Evolutionary conservation across 2,113 vertebrate species (phyloP).

Genomic region (Tragulus kanchil): DNA sequence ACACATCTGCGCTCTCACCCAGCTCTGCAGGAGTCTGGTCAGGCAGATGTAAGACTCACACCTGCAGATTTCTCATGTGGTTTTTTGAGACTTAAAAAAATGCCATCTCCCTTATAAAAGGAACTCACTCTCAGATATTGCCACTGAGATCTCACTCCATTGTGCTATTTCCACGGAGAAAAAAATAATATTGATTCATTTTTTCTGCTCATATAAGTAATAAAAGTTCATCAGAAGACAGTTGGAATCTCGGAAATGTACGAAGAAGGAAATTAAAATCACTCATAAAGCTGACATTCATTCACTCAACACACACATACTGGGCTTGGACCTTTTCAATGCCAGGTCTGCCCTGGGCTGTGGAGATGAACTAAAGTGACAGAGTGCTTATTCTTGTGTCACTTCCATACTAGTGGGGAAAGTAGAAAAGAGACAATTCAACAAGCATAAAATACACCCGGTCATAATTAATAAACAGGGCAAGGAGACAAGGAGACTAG

Average conservation of each 20-base stretch:
- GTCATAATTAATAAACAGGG: background rate
- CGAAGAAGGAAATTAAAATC: background rate
- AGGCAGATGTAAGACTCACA: background rate
- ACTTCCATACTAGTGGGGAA: background rate
- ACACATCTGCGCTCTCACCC: background rate
- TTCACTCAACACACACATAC: background rate
- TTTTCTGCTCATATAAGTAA: background rate
- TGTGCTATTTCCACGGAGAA: slow-evolving; percentile 1
- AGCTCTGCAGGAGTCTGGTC: background rate
- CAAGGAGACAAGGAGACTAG: background rate
- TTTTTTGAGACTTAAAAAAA: slow-evolving; percentile 20
- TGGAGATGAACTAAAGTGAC: background rate
- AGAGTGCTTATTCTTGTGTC: background rate
- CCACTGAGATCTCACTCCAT: background rate
- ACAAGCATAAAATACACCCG: background rate
- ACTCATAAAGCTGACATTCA: background rate
- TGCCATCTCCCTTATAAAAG: background rate
- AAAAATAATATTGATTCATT: background rate
- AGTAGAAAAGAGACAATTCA: background rate
- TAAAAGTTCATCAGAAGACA: background rate
- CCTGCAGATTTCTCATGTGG: background rate
- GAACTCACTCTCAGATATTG: background rate
- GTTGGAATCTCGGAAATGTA: background rate
- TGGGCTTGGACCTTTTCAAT: background rate
- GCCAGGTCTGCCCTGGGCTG: background rate